Base-by-base conservation (phyloP, 2,888 invertebrate species). In the Pheosia tremula region DNA sequence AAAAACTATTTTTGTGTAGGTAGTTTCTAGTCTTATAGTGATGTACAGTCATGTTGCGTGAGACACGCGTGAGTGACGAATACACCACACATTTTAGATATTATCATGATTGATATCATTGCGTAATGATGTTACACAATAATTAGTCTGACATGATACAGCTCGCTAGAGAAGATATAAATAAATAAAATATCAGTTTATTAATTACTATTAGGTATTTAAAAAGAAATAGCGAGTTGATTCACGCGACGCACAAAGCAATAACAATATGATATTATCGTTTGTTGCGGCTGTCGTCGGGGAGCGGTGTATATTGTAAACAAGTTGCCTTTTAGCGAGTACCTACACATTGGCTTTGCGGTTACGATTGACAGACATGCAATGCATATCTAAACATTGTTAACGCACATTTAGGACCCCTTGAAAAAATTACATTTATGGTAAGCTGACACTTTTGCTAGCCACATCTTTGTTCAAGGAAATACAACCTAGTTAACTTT, bases 271-370 rank as follows among this genome's bases (percentile, higher is more conserved):
- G 64, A 62, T 64, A 60, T 57, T 68, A 52, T 56, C 50, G 57
- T 55, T 41, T 39, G 50, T 56, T 45, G n/a, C 60, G 56, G 38
- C n/a, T 64, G 61, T 60, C 58, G 13, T 45, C 62, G 56, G 24
- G 24, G 36, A 56, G 55, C 45, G 56, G 50, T 10, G 5, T 57
- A 57, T 62, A 66, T 72, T 72, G 67, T 72, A 70, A 82, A 84
- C 81, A 75, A 82, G 85, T 83, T 86, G 87, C 87, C 87, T 87
- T 86, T 81, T 85, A 86, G 85, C 79, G 66, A 80, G 80, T 84
- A 74, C 75, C 64, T 72, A 83, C 78, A 80, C 79, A 74, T 72
- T 76, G 75, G 83, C 83, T 83, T 80, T 63, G 73, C 73, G 62
- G 64, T 60, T 57, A 55, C 66, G 72, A 58, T 9, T 6, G 5